phyloP scores from a whole-genome alignment of 2,888 invertebrate genomes.

The Fragum fragum region DNA sequence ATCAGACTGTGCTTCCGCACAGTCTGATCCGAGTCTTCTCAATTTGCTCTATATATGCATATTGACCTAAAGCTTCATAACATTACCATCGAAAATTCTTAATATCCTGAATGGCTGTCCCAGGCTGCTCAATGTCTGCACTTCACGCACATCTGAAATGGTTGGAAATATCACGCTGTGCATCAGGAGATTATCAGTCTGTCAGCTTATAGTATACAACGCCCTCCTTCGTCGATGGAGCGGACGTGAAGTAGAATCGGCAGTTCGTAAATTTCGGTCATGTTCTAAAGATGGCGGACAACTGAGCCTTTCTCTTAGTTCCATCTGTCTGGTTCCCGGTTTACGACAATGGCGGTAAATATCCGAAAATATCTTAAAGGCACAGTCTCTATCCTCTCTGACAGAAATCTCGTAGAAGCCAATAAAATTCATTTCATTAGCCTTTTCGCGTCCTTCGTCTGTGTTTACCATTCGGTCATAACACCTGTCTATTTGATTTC shows the following conservation, averaged over 20 bases:
- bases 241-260: conserved; percentile 27
- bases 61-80: too few relatives aligned
- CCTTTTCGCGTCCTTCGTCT: conserved; percentile 72
- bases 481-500: conserved; percentile 93
- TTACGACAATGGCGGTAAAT: conserved; percentile 70
- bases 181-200: too few relatives aligned
- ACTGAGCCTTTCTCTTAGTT: conserved; percentile 58
- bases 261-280: background rate
- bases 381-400: conserved; percentile 94
- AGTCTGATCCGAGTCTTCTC: too few relatives aligned
- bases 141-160: too few relatives aligned
- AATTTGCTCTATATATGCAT: too few relatives aligned
- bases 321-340: conserved; percentile 50
- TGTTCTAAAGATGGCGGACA: conserved; percentile 57
- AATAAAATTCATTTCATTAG: conserved; percentile 86
- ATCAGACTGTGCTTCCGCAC: too few relatives aligned
- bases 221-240: conserved; percentile 64
- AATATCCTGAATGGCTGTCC: too few relatives aligned
- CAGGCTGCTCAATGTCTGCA: too few relatives aligned
- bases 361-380: conserved; percentile 89
- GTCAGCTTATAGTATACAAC: conserved; percentile 67
- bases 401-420: conserved; percentile 94
- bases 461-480: conserved; percentile 92
- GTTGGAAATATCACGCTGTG: too few relatives aligned
- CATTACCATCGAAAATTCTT: too few relatives aligned